A percentile compares a stretch with the other conserved stretches of the same genome.
phyloP scores from a whole-genome alignment of 2,797 vertebrate genomes.

The Myotis vivesi region DNA sequence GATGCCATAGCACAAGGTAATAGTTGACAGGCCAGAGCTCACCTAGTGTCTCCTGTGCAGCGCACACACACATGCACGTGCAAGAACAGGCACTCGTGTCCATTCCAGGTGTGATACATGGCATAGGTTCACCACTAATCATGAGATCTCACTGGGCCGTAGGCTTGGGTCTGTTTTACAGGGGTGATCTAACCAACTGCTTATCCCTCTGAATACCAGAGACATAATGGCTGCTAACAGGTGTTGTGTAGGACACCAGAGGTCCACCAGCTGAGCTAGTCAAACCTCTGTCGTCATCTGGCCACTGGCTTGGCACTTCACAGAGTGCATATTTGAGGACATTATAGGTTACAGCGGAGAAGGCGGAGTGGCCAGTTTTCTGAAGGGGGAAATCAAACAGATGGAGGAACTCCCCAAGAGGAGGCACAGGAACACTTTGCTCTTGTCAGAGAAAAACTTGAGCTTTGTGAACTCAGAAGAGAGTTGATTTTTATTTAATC shows the following conservation, averaged over 20 bases:
- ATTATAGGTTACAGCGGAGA: background rate
- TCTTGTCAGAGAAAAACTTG: background rate
- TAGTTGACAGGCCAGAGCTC: background rate
- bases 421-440: background rate
- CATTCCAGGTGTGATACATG: fast-evolving
- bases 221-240: background rate
- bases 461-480: background rate
- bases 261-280: background rate
- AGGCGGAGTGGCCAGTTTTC: background rate
- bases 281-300: background rate
- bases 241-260: background rate
- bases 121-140: background rate
- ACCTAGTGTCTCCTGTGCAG: fast-evolving
- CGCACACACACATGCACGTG: background rate
- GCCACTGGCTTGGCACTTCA: background rate
- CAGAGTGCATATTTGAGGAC: background rate
- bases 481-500: background rate
- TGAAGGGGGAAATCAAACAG: background rate
- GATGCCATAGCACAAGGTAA: conserved; percentile 95
- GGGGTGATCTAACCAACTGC: background rate
- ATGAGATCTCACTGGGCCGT: background rate
- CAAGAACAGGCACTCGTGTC: fast-evolving
- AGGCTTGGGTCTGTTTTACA: background rate
- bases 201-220: background rate
- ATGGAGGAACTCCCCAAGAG: background rate